Percentiles rank a stretch among this genome's conserved stretches.
Evolutionary conservation across 37 sponge, comb jelly and placozoan species (phyloP).

Genomic region (Trichoplax adhaerens): DNA sequence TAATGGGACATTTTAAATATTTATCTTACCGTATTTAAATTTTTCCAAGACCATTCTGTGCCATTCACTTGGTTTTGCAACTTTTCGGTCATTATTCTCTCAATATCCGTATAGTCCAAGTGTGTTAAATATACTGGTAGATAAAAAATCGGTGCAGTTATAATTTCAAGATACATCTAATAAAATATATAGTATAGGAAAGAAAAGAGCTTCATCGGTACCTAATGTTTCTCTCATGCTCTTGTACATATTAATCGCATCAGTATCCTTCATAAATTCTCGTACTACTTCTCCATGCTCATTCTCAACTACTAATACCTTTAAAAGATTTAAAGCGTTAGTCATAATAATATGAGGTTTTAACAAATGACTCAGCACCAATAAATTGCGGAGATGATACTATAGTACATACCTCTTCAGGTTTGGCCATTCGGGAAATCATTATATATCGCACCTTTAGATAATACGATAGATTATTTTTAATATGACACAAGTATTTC

Average conservation of each 20-base stretch:
- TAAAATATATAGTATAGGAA: too few species aligned
- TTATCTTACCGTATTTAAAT: constrained; percentile 78
- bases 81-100: constrained; percentile 90
- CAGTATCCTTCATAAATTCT: constrained; percentile 98
- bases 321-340: too few species aligned
- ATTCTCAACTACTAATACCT: constrained; percentile 85
- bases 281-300: constrained; percentile 98
- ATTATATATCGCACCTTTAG: constrained; percentile 78
- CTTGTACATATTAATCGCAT: constrained; percentile 98
- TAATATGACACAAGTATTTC: too few species aligned
- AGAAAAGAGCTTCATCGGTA: too few species aligned
- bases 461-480: too few species aligned
- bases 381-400: too few species aligned
- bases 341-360: too few species aligned
- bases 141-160: constrained; percentile 1
- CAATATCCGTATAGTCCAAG: constrained; percentile 88
- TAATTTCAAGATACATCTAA: not conserved
- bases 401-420: constrained; percentile 54
- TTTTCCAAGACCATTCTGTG: constrained; percentile 96
- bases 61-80: constrained; percentile 83
- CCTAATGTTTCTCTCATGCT: constrained; percentile 95
- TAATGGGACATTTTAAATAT: not conserved
- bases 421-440: constrained; percentile 95
- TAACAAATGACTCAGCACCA: too few species aligned
- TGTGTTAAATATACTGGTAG: constrained; percentile 62